A percentile compares a stretch with the other conserved stretches of the same genome.
phyloP scores from a whole-genome alignment of 2,888 invertebrate species.

The Tetragonisca angustula region DNA sequence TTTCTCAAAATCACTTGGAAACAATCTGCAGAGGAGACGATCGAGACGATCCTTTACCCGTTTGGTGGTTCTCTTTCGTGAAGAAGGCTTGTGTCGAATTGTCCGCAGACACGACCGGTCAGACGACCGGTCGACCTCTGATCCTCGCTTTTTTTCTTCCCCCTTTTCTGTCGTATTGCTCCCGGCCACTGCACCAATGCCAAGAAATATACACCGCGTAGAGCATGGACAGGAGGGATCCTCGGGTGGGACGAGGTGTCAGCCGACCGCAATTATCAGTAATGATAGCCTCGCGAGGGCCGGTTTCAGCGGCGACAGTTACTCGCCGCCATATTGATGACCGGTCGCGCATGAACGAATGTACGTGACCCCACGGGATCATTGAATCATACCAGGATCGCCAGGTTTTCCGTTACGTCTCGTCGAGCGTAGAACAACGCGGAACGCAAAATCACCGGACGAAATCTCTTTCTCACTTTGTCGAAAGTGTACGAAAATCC shows the following conservation, averaged over 20 bases:
- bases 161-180: conserved; percentile 59
- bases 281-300: conserved; percentile 57
- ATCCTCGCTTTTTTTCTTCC: conserved; percentile 29
- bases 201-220: conserved; percentile 9
- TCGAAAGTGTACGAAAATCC: too few species aligned
- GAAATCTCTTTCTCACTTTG: too few species aligned
- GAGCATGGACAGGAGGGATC: conserved; percentile 44
- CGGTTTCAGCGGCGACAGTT: conserved; percentile 55
- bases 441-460: background rate
- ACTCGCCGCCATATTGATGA: conserved; percentile 49
- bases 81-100: conserved; percentile 54
- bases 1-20: background rate
- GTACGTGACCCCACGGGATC: conserved; percentile 58
- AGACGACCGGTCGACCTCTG: conserved; percentile 57
- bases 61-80: background rate
- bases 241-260: conserved; percentile 61
- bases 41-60: background rate
- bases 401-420: conserved; percentile 52
- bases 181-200: conserved; percentile 22
- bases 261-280: conserved; percentile 65
- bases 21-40: background rate
- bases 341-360: conserved; percentile 64
- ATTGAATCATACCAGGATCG: conserved; percentile 54
- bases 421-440: conserved; percentile 29
- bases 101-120: conserved; percentile 29